Percentiles rank a stretch among this genome's conserved stretches.
These are phyloP conservation scores for Propithecus perrieri DNA, from an alignment of 2,797 vertebrate genomes.

Conservation along the genomic window DNA sequence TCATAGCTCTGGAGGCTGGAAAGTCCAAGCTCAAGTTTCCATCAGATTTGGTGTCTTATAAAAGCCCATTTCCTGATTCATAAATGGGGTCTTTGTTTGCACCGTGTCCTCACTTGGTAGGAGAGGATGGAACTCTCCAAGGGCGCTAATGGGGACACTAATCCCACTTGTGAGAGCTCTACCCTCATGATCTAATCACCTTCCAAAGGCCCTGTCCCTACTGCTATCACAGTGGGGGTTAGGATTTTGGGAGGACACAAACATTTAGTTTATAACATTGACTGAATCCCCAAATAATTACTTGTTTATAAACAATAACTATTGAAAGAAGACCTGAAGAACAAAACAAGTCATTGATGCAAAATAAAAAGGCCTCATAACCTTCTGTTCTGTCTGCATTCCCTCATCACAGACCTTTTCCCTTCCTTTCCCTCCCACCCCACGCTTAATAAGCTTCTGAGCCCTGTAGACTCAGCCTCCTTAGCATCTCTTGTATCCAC, in stretches of 20 bases:
- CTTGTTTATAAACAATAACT: background rate
- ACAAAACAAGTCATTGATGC: background rate
- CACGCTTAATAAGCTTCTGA: accelerated
- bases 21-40: background rate
- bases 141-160: background rate
- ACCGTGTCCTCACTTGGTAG: background rate
- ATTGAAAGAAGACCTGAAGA: background rate
- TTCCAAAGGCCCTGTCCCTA: background rate
- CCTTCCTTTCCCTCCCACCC: background rate
- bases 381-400: background rate
- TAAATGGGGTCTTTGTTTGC: background rate
- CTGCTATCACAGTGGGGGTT: background rate
- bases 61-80: background rate
- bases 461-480: accelerated
- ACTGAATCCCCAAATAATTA: background rate
- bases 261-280: background rate
- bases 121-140: too few relatives aligned
- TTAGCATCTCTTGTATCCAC: background rate
- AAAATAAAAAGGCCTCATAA: background rate
- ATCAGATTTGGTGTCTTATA: background rate
- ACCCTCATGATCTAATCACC: background rate
- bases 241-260: background rate
- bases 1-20: background rate
- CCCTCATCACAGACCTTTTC: too few relatives aligned
- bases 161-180: background rate